A percentile compares a stretch with the other conserved stretches of the same genome.
phyloP scores from a whole-genome alignment of 2,797 vertebrate species.

The Epinephelus malabaricus region DNA sequence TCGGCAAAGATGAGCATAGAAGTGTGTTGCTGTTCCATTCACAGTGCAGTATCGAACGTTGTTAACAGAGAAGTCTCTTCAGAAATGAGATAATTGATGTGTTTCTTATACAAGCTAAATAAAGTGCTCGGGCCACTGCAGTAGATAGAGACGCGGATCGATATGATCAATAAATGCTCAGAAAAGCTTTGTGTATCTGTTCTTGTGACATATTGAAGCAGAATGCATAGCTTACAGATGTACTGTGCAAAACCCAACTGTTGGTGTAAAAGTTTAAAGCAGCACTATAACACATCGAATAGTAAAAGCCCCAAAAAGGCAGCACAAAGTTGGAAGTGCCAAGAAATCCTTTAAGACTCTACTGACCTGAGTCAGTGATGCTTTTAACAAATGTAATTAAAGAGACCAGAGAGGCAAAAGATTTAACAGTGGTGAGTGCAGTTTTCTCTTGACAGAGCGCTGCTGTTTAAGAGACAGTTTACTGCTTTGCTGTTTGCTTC shows the following conservation, averaged over 20 bases:
- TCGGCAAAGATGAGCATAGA: not conserved
- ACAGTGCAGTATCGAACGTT: not conserved
- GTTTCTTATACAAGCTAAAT: constrained; percentile 24
- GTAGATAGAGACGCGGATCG: constrained; percentile 10
- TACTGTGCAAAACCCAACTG: not conserved
- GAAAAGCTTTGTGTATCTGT: constrained; percentile 12
- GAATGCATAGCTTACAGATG: not conserved
- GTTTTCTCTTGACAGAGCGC: constrained; percentile 18
- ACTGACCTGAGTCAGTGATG: constrained; percentile 37
- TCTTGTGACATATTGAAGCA: not conserved
- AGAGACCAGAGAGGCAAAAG: constrained; percentile 33
- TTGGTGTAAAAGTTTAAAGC: not conserved
- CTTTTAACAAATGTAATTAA: constrained; percentile 66
- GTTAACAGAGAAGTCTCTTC: constrained; percentile 10
- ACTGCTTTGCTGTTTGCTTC: constrained; percentile 47
- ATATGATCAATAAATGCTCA: constrained; percentile 23
- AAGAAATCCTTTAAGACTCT: constrained; percentile 24
- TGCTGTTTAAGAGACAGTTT: constrained; percentile 56
- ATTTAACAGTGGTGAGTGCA: constrained; percentile 32
- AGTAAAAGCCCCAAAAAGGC: not conserved
- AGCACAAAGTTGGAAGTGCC: not conserved
- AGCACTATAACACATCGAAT: not conserved
- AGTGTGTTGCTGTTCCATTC: not conserved
- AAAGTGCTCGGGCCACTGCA: constrained; percentile 13
- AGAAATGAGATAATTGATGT: not conserved